Evolutionary conservation across 1,140 invertebrate genomes (phyloP), one percentile per base, ranked within the genome.

Genomic region (Asbolus verrucosus): DNA sequence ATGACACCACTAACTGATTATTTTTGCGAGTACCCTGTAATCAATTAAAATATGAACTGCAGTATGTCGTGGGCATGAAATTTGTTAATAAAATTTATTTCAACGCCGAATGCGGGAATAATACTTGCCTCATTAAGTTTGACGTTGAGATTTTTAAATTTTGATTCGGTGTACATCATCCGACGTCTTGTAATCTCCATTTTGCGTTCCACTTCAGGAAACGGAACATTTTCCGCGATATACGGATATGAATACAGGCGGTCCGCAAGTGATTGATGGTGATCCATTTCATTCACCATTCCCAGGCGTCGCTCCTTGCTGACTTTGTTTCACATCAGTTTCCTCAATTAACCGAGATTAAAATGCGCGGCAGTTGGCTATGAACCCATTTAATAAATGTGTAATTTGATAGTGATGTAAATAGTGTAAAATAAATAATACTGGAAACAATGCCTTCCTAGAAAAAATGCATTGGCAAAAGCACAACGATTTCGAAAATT

Each of bases 241-340:
- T 24, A 54, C 19, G 19, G 15, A 43, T 43, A 43, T 43, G 33
- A 16, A 4, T 11, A 36, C 4, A 11, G 1, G 13, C 13, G 33
- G 39, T 43, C 19, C 19, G 43, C 16, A 16, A 27, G 21, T 54
- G 46, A 54, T 54, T 54, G 46, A 54, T 54, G 46, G 27, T 27
- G 46, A 54, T 27, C 46, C 21, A 14, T 54, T 54, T 54, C 21
- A 54, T 54, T 54, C 21, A 19, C 21, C 24, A 54, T 19, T n/a
- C 13, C 15, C 6, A 36, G n/a, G n/a, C n/a, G n/a, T n/a, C n/a
- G n/a, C n/a, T 36, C 19, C 8, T 27, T 19, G 21, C 16, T 18
- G 21, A 54, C 46, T 54, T 54, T 54, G 46, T 54, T 54, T 21
- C 21, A 27, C 19, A 27, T 54, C 46, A 27, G 21, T 54, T 54